These are phyloP conservation scores for Leptopilina clavipes DNA, from an alignment of 1,140 invertebrate species.

Conservation along the genomic window DNA sequence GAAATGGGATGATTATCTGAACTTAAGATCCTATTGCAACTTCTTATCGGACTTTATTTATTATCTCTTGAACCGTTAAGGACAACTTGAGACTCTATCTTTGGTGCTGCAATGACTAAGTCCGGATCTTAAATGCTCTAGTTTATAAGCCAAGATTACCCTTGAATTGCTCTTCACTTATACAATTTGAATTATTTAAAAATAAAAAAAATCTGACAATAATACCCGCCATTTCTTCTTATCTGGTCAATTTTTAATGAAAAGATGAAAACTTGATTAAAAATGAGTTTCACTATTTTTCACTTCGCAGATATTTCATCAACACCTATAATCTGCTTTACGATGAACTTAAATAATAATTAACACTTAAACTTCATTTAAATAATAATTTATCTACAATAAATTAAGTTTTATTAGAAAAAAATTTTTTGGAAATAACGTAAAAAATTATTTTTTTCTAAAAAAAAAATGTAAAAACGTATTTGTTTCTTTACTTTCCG, in stretches of 20 bases:
- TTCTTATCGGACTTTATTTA: slow-evolving; percentile 22
- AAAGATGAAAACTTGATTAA: neutral
- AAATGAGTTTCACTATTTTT: too few relatives aligned
- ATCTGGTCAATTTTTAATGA: neutral
- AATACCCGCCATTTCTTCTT: neutral
- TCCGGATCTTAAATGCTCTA: neutral
- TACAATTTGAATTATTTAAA: neutral
- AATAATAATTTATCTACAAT: too few relatives aligned
- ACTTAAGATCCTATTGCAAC: neutral
- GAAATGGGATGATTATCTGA: neutral
- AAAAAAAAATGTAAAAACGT: too few relatives aligned
- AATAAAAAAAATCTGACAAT: neutral
- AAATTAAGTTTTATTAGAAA: too few relatives aligned
- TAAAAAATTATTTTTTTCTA: too few relatives aligned
- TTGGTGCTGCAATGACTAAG: neutral
- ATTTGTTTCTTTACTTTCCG: too few relatives aligned
- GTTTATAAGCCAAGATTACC: neutral
- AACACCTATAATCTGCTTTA: too few relatives aligned
- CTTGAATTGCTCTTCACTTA: neutral
- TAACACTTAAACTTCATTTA: too few relatives aligned
- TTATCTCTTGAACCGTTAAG: slow-evolving; percentile 11
- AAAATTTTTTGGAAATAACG: too few relatives aligned
- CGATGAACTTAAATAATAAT: too few relatives aligned
- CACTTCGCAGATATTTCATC: too few relatives aligned
- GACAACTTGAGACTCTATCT: neutral